Evolutionary conservation across 1,140 invertebrate species (phyloP).

Genomic region (Drosophila rhopaloa): DNA sequence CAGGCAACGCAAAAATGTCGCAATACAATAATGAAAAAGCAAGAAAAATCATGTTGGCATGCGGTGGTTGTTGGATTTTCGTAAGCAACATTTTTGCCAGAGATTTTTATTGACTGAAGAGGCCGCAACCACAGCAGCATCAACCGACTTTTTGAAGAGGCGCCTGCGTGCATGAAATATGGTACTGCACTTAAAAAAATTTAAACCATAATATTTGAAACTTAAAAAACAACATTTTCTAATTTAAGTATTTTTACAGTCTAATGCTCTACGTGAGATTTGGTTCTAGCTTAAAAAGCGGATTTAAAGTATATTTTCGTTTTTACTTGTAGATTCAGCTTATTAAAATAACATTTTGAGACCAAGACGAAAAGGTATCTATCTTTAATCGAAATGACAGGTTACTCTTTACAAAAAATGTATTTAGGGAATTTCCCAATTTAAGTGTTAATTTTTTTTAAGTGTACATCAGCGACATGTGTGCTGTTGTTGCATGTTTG

Average conservation of each 20-base stretch:
- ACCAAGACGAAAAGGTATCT: no score
- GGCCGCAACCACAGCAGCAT: constrained; percentile 45
- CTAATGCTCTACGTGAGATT: no score
- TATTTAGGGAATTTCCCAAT: no score
- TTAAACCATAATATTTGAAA: background rate
- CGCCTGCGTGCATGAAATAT: constrained; percentile 80
- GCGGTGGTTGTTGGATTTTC: constrained; percentile 58
- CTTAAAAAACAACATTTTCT: background rate
- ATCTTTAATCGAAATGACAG: no score
- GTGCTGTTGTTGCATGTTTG: constrained; percentile 63
- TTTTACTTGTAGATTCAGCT: no score
- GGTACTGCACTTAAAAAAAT: constrained; percentile 23
- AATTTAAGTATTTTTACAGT: no score
- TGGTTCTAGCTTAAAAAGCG: no score
- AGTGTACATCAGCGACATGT: constrained; percentile 18
- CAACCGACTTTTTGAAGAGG: constrained; percentile 68
- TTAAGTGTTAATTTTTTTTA: background rate
- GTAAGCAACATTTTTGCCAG: constrained; percentile 69
- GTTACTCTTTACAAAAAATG: no score
- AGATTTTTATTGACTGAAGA: constrained; percentile 79
- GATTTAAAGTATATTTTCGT: no score
- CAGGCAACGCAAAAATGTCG: constrained; percentile 76
- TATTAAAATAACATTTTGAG: no score
- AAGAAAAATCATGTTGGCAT: constrained; percentile 80
- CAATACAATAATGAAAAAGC: constrained; percentile 81